Conservation (phyloP, 1,140 invertebrate genomes). For the Sitobion miscanthi region DNA sequence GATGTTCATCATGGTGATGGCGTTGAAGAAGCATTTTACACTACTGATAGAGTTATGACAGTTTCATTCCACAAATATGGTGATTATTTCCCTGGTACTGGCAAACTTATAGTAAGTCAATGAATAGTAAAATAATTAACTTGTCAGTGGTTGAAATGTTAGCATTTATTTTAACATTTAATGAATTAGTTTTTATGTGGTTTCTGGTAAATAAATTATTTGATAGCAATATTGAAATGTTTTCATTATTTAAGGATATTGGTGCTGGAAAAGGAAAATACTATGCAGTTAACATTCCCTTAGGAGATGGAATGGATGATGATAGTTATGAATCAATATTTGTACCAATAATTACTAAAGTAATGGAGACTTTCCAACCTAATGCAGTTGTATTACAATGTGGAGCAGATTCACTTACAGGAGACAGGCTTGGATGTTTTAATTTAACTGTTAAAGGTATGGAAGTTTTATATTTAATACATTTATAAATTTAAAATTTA, state of each 20-base stretch:
- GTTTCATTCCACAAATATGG: constrained; percentile 94
- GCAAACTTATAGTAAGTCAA: constrained; percentile 73
- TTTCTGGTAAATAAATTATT: not conserved
- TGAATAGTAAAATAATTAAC: not conserved
- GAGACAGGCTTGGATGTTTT: constrained; percentile 96
- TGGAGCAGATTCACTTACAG: constrained; percentile 97
- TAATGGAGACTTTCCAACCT: constrained; percentile 96
- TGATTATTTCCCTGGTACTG: constrained; percentile 91
- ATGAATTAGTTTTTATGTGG: not conserved
- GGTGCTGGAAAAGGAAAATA: constrained; percentile 99
- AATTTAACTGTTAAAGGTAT: constrained; percentile 92
- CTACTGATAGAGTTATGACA: constrained; percentile 91
- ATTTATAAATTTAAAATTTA: not conserved
- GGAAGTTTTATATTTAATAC: not conserved
- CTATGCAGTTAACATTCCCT: constrained; percentile 98
- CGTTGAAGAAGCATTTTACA: constrained; percentile 92
- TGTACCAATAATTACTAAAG: constrained; percentile 95
- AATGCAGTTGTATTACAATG: constrained; percentile 96
- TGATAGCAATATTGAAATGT: not conserved
- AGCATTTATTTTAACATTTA: not conserved
- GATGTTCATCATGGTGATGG: constrained; percentile 94
- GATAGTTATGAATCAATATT: constrained; percentile 98
- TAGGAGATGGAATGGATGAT: constrained; percentile 98
- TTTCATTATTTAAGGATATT: constrained; percentile 76
- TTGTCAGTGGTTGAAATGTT: not conserved